Percentiles rank a stretch among this genome's conserved stretches.
Conservation (phyloP, 2,113 vertebrate genomes). For the Perccottus glenii region DNA sequence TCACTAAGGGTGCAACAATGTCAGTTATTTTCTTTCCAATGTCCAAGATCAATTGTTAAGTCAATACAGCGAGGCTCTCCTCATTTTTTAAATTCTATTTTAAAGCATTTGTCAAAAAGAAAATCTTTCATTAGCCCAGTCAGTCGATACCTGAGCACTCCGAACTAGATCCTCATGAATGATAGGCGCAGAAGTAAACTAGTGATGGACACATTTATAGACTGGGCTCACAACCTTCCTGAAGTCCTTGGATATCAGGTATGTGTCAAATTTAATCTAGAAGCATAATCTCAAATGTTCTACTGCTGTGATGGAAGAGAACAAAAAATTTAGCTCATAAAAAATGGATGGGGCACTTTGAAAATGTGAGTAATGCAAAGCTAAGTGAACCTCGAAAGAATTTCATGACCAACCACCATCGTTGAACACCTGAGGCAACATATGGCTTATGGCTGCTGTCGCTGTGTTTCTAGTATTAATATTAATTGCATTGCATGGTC, state of each 20-base stretch:
- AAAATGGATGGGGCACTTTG: not conserved
- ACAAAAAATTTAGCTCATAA: not conserved
- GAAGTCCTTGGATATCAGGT: constrained; percentile 49
- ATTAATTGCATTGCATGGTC: no score
- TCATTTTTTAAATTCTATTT: constrained; percentile 43
- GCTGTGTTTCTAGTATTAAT: no score
- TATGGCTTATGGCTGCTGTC: not conserved
- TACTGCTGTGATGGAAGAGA: not conserved
- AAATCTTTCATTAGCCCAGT: constrained; percentile 37
- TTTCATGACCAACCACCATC: not conserved
- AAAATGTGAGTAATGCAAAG: not conserved
- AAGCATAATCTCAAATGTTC: constrained; percentile 47
- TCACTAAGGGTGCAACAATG: constrained; percentile 19
- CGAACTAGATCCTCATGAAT: constrained; percentile 50
- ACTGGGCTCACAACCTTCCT: constrained; percentile 60
- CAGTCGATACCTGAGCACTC: constrained; percentile 51
- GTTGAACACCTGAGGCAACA: not conserved
- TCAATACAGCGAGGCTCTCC: constrained; percentile 22
- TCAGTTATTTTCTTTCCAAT: constrained; percentile 19
- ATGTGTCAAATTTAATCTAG: constrained; percentile 63
- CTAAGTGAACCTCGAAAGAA: no score
- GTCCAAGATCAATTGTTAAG: constrained; percentile 26
- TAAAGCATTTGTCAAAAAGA: constrained; percentile 47
- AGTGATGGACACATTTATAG: constrained; percentile 73
- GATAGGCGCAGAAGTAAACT: constrained; percentile 68